Evolutionary conservation across 2,797 vertebrate genomes (phyloP).

Genomic region (Hyperoplus immaculatus): DNA sequence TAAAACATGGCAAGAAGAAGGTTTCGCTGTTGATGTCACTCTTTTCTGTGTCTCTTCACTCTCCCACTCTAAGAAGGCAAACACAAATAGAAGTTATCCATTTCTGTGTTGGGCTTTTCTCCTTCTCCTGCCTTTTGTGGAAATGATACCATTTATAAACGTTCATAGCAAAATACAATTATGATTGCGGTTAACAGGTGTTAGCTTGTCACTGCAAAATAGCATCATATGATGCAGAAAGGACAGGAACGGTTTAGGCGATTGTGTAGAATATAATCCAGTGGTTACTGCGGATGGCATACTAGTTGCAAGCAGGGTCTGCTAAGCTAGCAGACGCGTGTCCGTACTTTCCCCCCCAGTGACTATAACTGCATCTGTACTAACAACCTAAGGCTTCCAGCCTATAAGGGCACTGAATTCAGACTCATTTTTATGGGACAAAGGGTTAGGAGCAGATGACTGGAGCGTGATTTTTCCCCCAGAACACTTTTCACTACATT

Average conservation of each 20-base stretch:
- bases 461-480: conserved; percentile 18
- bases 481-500: conserved; percentile 15
- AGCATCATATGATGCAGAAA: background rate
- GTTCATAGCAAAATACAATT: conserved; percentile 27
- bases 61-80: conserved; percentile 3
- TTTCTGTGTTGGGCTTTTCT: conserved; percentile 16
- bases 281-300: conserved; percentile 7
- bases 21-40: conserved; percentile 5
- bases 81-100: conserved; percentile 50
- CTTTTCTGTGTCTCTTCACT: conserved; percentile 16
- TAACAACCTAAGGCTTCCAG: conserved; percentile 1
- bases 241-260: conserved; percentile 11
- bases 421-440: conserved; percentile 35
- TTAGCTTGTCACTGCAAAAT: conserved; percentile 8
- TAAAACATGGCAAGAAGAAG: conserved; percentile 29
- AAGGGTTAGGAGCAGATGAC: conserved; percentile 31
- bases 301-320: conserved; percentile 5
- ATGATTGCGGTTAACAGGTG: conserved; percentile 7
- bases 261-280: background rate
- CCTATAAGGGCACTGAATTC: background rate
- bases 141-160: background rate
- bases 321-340: background rate
- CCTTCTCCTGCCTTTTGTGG: conserved; percentile 1
- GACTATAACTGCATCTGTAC: conserved; percentile 26
- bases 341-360: conserved; percentile 3